These are phyloP conservation scores for Liasis olivaceus DNA, from an alignment of 2,797 vertebrate genomes.

Conservation along the genomic window DNA sequence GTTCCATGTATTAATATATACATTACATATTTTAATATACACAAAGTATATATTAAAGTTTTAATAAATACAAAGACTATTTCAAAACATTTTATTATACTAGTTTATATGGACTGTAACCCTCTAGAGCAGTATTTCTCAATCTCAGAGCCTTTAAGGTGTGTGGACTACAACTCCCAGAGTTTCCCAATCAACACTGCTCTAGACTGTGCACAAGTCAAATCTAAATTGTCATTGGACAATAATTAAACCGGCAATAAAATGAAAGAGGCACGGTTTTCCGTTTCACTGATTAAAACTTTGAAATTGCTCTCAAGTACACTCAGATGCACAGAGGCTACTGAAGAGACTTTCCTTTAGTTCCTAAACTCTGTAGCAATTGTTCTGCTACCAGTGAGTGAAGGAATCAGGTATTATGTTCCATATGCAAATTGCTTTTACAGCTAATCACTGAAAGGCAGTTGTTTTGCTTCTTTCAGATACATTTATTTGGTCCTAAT, in stretches of 20 bases:
- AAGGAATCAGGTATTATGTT: conserved; percentile 17
- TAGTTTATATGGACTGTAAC: background rate
- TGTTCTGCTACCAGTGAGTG: background rate
- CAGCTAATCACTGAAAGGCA: conserved; percentile 24
- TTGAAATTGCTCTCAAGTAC: background rate
- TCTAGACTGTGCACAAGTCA: background rate
- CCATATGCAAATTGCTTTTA: background rate
- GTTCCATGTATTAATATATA: background rate
- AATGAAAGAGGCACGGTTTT: background rate
- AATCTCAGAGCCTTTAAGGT: background rate
- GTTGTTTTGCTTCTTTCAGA: conserved; percentile 39
- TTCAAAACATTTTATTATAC: background rate
- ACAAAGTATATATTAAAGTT: background rate
- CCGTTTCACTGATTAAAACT: background rate
- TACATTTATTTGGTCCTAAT: conserved; percentile 40
- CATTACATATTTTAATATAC: background rate
- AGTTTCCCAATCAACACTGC: background rate
- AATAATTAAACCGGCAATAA: background rate
- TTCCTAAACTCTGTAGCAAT: background rate
- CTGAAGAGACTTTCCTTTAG: too few relatives aligned
- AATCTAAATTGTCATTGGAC: background rate
- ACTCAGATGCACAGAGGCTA: background rate
- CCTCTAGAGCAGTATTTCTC: background rate
- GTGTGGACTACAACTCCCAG: background rate
- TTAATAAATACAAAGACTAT: background rate